Evolutionary conservation across 2,888 invertebrate species (phyloP).

Genomic region (Oeneis ivallda): DNA sequence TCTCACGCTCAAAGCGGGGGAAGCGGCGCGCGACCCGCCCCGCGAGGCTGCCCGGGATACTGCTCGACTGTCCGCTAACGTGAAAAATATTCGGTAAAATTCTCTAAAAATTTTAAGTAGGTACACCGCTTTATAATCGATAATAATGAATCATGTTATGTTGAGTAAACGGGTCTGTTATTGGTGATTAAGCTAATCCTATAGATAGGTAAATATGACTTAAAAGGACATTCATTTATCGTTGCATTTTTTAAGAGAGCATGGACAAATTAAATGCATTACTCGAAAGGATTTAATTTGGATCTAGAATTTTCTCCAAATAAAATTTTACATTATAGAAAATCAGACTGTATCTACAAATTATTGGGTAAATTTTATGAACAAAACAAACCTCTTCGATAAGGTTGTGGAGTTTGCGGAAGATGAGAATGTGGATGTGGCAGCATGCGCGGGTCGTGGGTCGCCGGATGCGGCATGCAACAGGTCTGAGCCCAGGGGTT

Average conservation of each 20-base stretch:
- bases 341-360: too few species aligned
- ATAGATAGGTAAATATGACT: too few species aligned
- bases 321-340: too few species aligned
- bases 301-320: too few species aligned
- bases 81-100: neutral
- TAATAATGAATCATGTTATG: too few species aligned
- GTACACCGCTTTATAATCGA: neutral
- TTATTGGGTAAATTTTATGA: too few species aligned
- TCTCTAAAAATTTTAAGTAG: neutral
- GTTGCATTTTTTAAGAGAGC: too few species aligned
- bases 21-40: conserved; percentile 84
- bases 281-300: too few species aligned
- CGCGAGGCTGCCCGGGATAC: conserved; percentile 80
- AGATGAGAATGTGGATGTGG: conserved; percentile 52
- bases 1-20: conserved; percentile 86
- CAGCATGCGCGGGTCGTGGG: conserved; percentile 42
- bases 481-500: conserved; percentile 48
- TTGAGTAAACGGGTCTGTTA: too few species aligned
- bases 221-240: neutral
- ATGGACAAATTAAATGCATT: too few species aligned
- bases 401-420: conserved; percentile 67
- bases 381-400: conserved; percentile 58
- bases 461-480: conserved; percentile 49
- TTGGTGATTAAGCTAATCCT: too few species aligned
- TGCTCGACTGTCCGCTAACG: conserved; percentile 71